Evolutionary conservation across 2,113 vertebrate genomes (phyloP).

Genomic region (Nicator chloris): DNA sequence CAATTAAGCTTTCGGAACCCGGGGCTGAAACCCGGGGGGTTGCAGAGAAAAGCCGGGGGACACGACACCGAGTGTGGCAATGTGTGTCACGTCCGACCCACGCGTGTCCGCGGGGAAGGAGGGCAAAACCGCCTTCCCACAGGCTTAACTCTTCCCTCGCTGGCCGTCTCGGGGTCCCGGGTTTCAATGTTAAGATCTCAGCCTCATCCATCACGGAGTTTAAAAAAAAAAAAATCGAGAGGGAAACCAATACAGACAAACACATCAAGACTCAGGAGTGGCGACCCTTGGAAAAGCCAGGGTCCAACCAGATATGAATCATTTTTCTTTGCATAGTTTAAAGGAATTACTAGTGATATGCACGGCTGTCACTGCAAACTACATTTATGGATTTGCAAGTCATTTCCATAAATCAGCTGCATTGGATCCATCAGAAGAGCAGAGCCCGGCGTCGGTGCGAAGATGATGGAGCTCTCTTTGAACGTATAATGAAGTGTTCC

Average conservation of each 20-base stretch:
- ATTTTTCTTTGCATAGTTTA: conserved; percentile 75
- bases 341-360: conserved; percentile 71
- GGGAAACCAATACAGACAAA: conserved; percentile 58
- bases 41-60: background rate
- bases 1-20: conserved; percentile 13
- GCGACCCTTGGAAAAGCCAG: conserved; percentile 67
- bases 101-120: background rate
- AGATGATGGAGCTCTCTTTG: conserved; percentile 72
- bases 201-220: conserved; percentile 53
- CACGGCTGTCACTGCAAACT: conserved; percentile 71
- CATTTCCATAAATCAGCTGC: conserved; percentile 72
- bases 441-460: conserved; percentile 41
- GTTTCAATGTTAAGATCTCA: conserved; percentile 25
- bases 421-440: conserved; percentile 66
- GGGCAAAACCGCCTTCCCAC: background rate
- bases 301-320: conserved; percentile 68
- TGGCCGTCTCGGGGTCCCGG: background rate
- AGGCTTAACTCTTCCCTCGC: conserved; percentile 49
- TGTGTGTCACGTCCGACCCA: background rate
- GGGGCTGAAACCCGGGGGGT: background rate
- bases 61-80: background rate
- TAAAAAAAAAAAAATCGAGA: conserved; percentile 30
- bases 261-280: conserved; percentile 59
- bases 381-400: conserved; percentile 75
- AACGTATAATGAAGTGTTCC: conserved; percentile 72